Percentiles rank a stretch among this genome's conserved stretches.
These are phyloP conservation scores for Chelonus insularis DNA, from an alignment of 1,140 invertebrate genomes.

Conservation along the genomic window DNA sequence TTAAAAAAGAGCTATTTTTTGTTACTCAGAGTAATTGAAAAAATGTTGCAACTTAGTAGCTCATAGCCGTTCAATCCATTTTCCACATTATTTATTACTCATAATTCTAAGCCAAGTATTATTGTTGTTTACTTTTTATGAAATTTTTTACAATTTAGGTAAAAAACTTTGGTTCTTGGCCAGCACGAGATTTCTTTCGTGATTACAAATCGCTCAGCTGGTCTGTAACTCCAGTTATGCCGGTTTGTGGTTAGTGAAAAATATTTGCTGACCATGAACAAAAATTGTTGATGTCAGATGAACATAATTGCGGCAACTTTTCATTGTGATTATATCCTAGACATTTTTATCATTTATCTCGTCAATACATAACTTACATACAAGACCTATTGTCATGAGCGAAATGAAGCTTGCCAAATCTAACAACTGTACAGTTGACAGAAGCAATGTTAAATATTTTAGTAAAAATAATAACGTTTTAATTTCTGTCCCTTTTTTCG, in stretches of 20 bases:
- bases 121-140: constrained; percentile 6
- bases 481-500: constrained; percentile 1
- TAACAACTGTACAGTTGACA: too few relatives aligned
- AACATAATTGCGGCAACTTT: constrained; percentile 20
- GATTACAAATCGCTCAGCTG: constrained; percentile 23
- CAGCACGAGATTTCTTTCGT: constrained; percentile 11
- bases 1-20: too few relatives aligned
- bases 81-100: too few relatives aligned
- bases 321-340: constrained; percentile 2
- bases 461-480: neutral
- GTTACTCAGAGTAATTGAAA: too few relatives aligned
- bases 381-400: too few relatives aligned
- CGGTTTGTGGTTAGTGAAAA: neutral
- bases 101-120: too few relatives aligned
- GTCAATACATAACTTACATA: too few relatives aligned
- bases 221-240: neutral
- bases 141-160: neutral
- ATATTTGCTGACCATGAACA: neutral
- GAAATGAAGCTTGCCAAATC: too few relatives aligned
- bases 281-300: constrained; percentile 21
- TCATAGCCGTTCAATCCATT: too few relatives aligned
- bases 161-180: constrained; percentile 20
- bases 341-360: too few relatives aligned
- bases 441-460: too few relatives aligned
- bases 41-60: too few relatives aligned